Conservation (phyloP, 2,113 vertebrate genomes). For the Podarcis raffonei region DNA sequence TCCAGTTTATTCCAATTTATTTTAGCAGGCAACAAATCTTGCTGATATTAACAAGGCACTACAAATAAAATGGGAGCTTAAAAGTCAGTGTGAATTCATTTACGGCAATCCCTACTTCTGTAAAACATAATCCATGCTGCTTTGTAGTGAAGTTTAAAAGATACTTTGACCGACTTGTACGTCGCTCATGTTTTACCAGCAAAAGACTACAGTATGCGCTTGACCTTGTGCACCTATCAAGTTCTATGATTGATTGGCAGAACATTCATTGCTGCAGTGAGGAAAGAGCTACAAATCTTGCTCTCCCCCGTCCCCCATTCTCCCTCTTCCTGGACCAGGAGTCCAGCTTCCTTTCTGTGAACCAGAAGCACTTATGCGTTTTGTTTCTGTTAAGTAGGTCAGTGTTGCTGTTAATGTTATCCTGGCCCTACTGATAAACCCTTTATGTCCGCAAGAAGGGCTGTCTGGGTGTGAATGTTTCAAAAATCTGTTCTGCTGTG, state of each 20-base stretch:
- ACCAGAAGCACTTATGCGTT: constrained; percentile 14
- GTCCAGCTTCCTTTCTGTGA: constrained; percentile 34
- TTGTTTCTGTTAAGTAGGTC: constrained; percentile 59
- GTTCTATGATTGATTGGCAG: neutral
- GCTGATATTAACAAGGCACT: neutral
- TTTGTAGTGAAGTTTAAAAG: neutral
- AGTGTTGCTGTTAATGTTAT: constrained; percentile 37
- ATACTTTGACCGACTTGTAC: neutral
- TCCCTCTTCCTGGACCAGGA: constrained; percentile 47
- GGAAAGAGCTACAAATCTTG: constrained; percentile 32
- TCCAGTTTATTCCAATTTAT: neutral
- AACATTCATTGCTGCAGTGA: constrained; percentile 5
- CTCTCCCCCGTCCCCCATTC: constrained; percentile 12
- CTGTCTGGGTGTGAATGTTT: constrained; percentile 34
- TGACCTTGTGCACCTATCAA: neutral
- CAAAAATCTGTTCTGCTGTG: constrained; percentile 46
- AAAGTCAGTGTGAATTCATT: neutral
- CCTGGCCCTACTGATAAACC: constrained; percentile 43
- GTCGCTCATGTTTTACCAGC: neutral
- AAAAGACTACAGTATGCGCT: neutral
- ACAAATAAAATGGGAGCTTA: neutral
- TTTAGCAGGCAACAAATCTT: neutral
- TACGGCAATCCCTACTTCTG: neutral
- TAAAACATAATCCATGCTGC: neutral
- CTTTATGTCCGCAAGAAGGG: constrained; percentile 58